Base-by-base conservation (phyloP, 1,140 invertebrate species). In the Papilio polytes region DNA sequence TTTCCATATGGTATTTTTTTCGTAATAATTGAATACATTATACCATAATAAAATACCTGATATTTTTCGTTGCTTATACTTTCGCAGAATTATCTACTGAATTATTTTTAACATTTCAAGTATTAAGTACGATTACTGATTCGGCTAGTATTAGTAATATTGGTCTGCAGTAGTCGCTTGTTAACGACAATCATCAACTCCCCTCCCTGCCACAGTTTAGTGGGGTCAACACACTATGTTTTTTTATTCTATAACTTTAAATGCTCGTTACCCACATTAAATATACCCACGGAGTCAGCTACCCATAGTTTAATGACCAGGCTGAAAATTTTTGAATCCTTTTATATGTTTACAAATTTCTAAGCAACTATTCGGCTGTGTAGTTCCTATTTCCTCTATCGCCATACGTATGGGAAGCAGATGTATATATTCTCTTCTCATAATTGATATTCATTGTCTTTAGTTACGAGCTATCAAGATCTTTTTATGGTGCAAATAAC, bases 371-470 rank as follows among this genome's bases (percentile, higher is more conserved):
- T 56, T 48, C 13, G 13, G 12, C 10, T 56, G 53, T n/a, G 2
- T 56, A 56, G n/a, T 56, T 56, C 9, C 2, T 18, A 20, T 18
- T n/a, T 56, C 8, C n/a, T 9, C 53, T 20, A n/a, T 20, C 2
- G 0, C 0, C 6, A 56, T 56, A 56, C 53, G 53, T 20, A 56
- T 20, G 18, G 18, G 53, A 56, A 56, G 53, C 53, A 56, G 18
- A 18, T 15, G 13, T 56, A 20, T 63, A 9, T 63, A 26, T 26
- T 63, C 59, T 26, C 12, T 63, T 26, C 59, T 15, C 3, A 15
- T 31, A 70, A 70, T 70, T 70, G 22, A 31, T 15, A 8, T 18
- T 70, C 63, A 70, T 70, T 70, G 63, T 70, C 63, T 70, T 31
- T 31, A 31, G 63, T 31, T 31, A 70, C 63, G 26, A 31, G 3